These are phyloP conservation scores for Drosophila nr. fundita DNA, from an alignment of 2,888 invertebrate species.

Conservation along the genomic window DNA sequence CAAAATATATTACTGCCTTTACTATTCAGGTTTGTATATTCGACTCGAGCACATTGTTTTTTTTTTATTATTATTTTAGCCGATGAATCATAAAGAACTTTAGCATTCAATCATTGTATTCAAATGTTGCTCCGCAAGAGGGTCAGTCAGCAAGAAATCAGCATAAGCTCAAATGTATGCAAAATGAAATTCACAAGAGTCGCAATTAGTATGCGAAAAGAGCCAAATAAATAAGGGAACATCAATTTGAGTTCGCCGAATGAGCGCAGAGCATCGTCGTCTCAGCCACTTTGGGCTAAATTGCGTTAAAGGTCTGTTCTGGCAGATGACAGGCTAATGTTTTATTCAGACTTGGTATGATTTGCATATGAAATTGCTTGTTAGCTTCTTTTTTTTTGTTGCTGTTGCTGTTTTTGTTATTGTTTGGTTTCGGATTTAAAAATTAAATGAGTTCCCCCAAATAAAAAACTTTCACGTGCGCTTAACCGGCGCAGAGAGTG, in stretches of 20 bases:
- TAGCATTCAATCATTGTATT: conserved; percentile 56
- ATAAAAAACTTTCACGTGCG: conserved; percentile 56
- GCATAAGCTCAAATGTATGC: conserved; percentile 31
- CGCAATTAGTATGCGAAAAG: conserved; percentile 59
- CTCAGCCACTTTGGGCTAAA: conserved; percentile 34
- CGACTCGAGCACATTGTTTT: conserved; percentile 25
- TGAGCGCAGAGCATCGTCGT: conserved; percentile 33
- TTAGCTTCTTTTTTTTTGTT: conserved; percentile 42
- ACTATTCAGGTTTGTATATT: conserved; percentile 30
- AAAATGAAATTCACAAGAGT: conserved; percentile 22
- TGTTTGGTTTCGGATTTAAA: conserved; percentile 23
- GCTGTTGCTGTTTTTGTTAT: background rate
- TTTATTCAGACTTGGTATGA: conserved; percentile 65
- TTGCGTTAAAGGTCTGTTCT: conserved; percentile 45
- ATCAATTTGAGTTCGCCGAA: conserved; percentile 38
- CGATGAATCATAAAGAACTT: conserved; percentile 56
- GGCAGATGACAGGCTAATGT: conserved; percentile 56
- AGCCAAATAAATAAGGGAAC: conserved; percentile 37
- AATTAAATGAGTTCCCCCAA: conserved; percentile 36
- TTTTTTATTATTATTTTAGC: background rate
- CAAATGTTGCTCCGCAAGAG: conserved; percentile 47
- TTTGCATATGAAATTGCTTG: conserved; percentile 77
- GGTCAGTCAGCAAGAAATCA: conserved; percentile 29
- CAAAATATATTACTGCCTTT: background rate
- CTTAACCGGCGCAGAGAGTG: conserved; percentile 39